Conservation (phyloP, 2,113 vertebrate species). For the Paralichthys olivaceus region DNA sequence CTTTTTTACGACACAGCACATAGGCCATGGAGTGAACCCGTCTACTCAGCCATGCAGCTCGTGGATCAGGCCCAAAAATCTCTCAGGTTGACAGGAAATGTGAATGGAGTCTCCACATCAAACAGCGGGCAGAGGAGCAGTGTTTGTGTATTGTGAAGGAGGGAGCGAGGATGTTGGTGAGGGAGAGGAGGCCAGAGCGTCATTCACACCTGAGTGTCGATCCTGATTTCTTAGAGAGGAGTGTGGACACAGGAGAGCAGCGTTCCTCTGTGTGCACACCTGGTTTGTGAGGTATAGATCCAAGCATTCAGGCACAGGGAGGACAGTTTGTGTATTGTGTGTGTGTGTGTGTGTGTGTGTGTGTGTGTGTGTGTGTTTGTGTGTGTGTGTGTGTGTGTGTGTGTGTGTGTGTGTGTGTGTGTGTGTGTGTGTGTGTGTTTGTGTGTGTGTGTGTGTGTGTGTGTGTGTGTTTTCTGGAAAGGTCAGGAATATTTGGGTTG, state of each 20-base stretch:
- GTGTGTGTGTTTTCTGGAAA: neutral
- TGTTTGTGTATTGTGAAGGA: constrained; percentile 74
- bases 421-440: constrained; percentile 7
- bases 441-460: constrained; percentile 26
- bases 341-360: neutral
- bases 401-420: constrained; percentile 12
- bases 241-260: constrained; percentile 58
- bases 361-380: constrained; percentile 18
- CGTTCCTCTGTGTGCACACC: constrained; percentile 62
- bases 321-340: constrained; percentile 55
- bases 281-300: constrained; percentile 43
- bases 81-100: constrained; percentile 69
- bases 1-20: constrained; percentile 7
- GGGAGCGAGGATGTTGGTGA: constrained; percentile 51
- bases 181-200: constrained; percentile 58
- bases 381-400: constrained; percentile 27
- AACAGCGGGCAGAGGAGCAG: constrained; percentile 58
- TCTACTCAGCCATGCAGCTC: constrained; percentile 27
- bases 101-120: constrained; percentile 75
- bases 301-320: constrained; percentile 41
- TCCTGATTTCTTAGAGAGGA: constrained; percentile 49
- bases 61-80: constrained; percentile 50
- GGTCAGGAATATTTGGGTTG: neutral
- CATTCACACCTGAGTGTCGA: constrained; percentile 76
- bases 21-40: constrained; percentile 6